Evolutionary conservation across 2,888 invertebrate genomes (phyloP), one percentile per base, ranked within the genome.

Genomic region (Saturnia pavonia): DNA sequence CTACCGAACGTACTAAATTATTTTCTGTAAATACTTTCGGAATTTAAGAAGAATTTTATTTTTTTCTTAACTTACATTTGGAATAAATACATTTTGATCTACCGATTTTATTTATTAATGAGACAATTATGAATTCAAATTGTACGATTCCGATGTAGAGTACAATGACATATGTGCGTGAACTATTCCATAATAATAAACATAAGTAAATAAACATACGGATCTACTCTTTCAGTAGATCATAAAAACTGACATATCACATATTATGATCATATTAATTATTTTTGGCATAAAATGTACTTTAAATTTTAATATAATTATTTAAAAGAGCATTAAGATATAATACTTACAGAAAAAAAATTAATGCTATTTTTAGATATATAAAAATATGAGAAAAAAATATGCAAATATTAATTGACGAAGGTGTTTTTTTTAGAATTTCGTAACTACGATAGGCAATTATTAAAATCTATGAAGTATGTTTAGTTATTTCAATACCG

Each of bases 51-150:
- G 16, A 0, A 34, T 60, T 27, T 3, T 25, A 11, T 60, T 9
- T 25, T 19, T 54, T 14, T 2, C 9, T 3, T 25, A 14, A 60
- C 25, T 27, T 8, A 34, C 19, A 40, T 9, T 14, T 40, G 11
- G 57, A 57, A 27, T 57, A 34, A 68, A 70, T 71, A 69, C 74
- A 78, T 77, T 71, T 77, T 77, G 79, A 77, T 81, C 77, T 78
- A 79, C 78, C 80, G 81, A 81, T 78, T 79, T 79, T 77, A 76
- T 75, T 73, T 74, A 79, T 81, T 80, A 83, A 78, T 77, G 63
- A 76, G 83, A 86, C 85, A 86, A 86, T 86, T 79, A 77, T 79
- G 75, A 82, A 80, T 81, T 80, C 76, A 72, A 79, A 82, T 80
- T 82, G 81, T 75, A 72, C 79, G 75, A 42, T 67, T 25, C 22